Evolutionary conservation across 2,113 vertebrate species (phyloP), one percentile per base, ranked within the genome.

Genomic region (Psephotus haematonotus): DNA sequence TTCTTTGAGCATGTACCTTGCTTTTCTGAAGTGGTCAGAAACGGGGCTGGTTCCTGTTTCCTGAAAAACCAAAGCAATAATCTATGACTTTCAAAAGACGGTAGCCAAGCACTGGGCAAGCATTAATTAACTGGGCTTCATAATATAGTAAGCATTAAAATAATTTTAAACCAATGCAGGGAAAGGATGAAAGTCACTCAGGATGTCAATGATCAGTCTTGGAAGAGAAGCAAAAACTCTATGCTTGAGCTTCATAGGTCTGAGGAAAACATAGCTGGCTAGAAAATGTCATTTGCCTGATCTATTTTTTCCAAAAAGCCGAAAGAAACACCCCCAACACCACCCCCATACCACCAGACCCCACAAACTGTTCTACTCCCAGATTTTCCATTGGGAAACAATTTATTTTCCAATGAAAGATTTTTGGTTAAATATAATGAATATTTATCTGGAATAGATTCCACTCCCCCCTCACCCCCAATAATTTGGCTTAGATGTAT

Each of bases 391-490:
- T 16, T 60, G 16, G 23, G 35, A 78, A 81, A 28, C 31, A 70
- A 15, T 35, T 59, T 59, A 59, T 59, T 59, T 59, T 59, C 57
- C 57, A 16, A n/a, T 15, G 33, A 76, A 85, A n/a, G 19, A 31
- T 28, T 62, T 70, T 67, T 53, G 22, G 19, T 65, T 37, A 65
- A 43, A 23, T 71, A 60, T 22, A 70, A 53, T 31, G 11, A 82
- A 33, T 53, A 3, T 25, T 77, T 11, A 13, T 43, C 39, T 71
- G 49, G 50, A 46, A 9, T 76, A 17, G 53, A n/a, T 55, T 49
- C 10, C 10, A 10, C 18, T 5, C 4, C 2, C 13, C 17, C 7
- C 39, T 10, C 18, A 10, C 4, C 2, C 13, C 17, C 7, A 13
- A 2, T 46, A 71, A 29, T 72, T 71, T 82, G 46, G 6, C 24